Conservation (phyloP, 2,888 invertebrate genomes). For the Pinctada fucata region DNA sequence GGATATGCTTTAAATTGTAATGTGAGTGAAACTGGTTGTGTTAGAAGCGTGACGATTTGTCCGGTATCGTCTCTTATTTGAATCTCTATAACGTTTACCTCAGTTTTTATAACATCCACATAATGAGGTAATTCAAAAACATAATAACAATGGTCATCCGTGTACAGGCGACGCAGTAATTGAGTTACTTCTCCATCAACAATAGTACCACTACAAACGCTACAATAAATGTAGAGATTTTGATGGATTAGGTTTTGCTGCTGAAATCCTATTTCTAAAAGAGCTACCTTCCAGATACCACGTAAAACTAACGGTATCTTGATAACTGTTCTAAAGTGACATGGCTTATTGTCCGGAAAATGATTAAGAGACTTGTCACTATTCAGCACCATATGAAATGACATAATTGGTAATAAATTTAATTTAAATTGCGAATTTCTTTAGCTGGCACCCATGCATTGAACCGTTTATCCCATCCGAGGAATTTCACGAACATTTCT, state of each 20-base stretch:
- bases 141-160: background rate
- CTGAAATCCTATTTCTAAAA: background rate
- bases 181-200: background rate
- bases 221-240: background rate
- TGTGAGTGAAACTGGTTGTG: conserved; percentile 24
- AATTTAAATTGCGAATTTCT: background rate
- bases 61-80: background rate
- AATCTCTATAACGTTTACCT: background rate
- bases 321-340: background rate
- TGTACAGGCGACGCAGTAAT: background rate
- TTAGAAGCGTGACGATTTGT: background rate
- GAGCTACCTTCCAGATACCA: background rate
- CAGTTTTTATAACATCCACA: background rate
- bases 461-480: conserved; percentile 12
- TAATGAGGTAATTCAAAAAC: conserved; percentile 1
- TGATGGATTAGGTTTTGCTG: background rate
- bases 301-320: background rate
- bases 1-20: conserved; percentile 34
- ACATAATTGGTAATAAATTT: background rate
- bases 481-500: conserved; percentile 29
- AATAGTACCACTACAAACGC: background rate
- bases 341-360: background rate
- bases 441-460: conserved; percentile 19
- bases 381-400: background rate
- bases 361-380: background rate